phyloP scores from a whole-genome alignment of 2,113 vertebrate genomes.

The Delphinapterus leucas region DNA sequence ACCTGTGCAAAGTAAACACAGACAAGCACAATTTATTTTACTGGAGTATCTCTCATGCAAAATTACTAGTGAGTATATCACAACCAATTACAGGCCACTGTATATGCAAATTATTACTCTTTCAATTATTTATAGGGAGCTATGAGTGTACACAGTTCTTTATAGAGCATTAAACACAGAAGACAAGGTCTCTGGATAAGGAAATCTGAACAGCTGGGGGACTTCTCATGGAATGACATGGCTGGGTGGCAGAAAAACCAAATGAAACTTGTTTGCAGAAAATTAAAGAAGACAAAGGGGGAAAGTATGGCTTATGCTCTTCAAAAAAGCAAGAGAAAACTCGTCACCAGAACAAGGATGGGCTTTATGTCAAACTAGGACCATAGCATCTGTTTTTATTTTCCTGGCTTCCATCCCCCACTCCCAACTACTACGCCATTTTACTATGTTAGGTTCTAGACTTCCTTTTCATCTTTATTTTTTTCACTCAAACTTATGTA shows the following conservation, averaged over 20 bases:
- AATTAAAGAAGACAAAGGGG: not conserved
- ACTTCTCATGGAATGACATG: not conserved
- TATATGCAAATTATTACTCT: constrained; percentile 76
- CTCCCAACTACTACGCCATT: not conserved
- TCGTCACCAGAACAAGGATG: not conserved
- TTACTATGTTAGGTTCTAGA: not conserved
- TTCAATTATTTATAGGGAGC: constrained; percentile 76
- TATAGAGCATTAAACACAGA: constrained; percentile 47
- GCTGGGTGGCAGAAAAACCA: not conserved
- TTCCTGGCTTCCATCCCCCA: not conserved
- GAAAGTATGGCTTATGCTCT: not conserved
- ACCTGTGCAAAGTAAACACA: constrained; percentile 71
- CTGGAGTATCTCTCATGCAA: constrained; percentile 53
- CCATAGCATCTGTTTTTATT: not conserved
- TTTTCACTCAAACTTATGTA: not conserved
- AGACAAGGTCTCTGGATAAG: constrained; percentile 54
- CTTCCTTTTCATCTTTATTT: not conserved
- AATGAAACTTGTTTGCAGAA: constrained; percentile 2
- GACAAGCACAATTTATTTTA: constrained; percentile 69
- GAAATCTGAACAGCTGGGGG: constrained; percentile 14
- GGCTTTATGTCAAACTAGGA: not conserved
- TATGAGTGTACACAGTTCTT: constrained; percentile 38
- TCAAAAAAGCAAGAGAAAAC: not conserved
- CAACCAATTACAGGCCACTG: constrained; percentile 76
- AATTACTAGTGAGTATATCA: constrained; percentile 69